phyloP scores from a whole-genome alignment of 2,113 vertebrate species.

The Anoplopoma fimbria region DNA sequence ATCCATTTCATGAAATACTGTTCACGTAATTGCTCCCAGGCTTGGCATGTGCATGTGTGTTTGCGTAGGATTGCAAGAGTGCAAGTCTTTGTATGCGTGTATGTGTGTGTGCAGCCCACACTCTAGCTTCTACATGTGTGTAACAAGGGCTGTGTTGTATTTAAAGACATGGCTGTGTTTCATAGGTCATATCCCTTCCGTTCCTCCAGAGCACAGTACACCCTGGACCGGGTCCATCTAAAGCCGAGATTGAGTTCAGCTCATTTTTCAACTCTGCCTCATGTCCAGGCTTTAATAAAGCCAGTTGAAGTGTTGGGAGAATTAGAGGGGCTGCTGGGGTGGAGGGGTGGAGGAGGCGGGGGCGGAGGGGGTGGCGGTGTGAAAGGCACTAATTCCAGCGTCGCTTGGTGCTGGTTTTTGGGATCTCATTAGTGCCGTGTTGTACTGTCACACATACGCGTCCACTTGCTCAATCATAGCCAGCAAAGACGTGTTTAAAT shows the following conservation, averaged over 20 bases:
- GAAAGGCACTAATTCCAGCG: conserved; percentile 75
- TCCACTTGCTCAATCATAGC: conserved; percentile 78
- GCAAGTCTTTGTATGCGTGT: conserved; percentile 13
- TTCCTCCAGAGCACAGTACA: conserved; percentile 42
- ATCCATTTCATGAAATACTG: conserved; percentile 45
- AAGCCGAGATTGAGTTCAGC: conserved; percentile 72
- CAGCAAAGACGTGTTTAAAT: conserved; percentile 78
- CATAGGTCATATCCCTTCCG: conserved; percentile 66
- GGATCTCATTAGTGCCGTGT: conserved; percentile 80
- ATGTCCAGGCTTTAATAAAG: conserved; percentile 82
- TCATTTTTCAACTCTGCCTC: conserved; percentile 78
- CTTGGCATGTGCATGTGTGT: conserved; percentile 42
- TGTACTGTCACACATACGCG: conserved; percentile 78
- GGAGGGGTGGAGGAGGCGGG: conserved; percentile 15
- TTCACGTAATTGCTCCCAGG: conserved; percentile 53
- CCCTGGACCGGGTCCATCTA: conserved; percentile 54
- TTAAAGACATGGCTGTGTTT: conserved; percentile 65
- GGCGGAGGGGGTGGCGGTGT: conserved; percentile 22
- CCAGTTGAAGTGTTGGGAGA: conserved; percentile 61
- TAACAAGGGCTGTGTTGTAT: conserved; percentile 55
- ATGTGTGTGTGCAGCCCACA: conserved; percentile 27
- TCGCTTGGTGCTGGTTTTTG: conserved; percentile 62
- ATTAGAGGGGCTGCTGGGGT: conserved; percentile 57
- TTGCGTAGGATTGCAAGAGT: conserved; percentile 26
- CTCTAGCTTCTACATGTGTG: conserved; percentile 47